A percentile compares a stretch with the other conserved stretches of the same genome.
These are phyloP conservation scores for Sturmia bella DNA, from an alignment of 2,888 invertebrate species.

Conservation along the genomic window DNA sequence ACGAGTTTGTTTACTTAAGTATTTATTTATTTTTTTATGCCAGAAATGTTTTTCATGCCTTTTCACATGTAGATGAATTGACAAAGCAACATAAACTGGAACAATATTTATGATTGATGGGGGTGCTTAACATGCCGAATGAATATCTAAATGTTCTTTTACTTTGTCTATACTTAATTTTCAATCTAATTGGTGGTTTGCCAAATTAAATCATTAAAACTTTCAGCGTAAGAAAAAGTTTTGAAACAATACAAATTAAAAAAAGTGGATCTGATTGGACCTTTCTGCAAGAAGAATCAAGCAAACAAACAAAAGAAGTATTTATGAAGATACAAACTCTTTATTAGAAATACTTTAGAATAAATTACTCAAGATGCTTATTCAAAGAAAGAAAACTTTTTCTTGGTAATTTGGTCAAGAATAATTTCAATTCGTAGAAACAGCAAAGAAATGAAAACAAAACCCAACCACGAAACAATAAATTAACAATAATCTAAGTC, in stretches of 20 bases:
- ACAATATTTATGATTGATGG: no score
- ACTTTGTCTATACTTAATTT: slow-evolving; percentile 41
- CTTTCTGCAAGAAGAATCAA: slow-evolving; percentile 22
- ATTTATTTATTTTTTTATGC: no score
- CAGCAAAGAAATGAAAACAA: slow-evolving; percentile 5
- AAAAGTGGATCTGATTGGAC: slow-evolving; percentile 45
- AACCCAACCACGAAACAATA: slow-evolving; percentile 36
- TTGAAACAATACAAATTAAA: slow-evolving; percentile 31
- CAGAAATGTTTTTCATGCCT: no score
- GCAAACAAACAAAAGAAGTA: slow-evolving; percentile 8
- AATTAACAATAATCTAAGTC: slow-evolving; percentile 24
- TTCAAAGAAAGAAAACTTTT: slow-evolving; percentile 39
- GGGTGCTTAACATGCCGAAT: no score
- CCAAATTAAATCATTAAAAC: slow-evolving; percentile 64
- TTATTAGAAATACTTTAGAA: slow-evolving; percentile 38
- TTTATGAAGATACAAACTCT: slow-evolving; percentile 13
- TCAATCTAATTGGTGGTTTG: slow-evolving; percentile 66
- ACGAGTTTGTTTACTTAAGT: no score
- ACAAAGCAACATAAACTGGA: no score
- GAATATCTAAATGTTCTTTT: no score
- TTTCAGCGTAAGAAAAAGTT: slow-evolving; percentile 55
- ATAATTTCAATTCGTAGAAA: slow-evolving; percentile 11
- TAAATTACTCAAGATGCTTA: slow-evolving; percentile 51
- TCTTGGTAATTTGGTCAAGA: slow-evolving; percentile 51
- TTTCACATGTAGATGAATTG: no score